These are phyloP conservation scores for Puffinus mauretanicus DNA, from an alignment of 2,113 vertebrate genomes.

Conservation along the genomic window DNA sequence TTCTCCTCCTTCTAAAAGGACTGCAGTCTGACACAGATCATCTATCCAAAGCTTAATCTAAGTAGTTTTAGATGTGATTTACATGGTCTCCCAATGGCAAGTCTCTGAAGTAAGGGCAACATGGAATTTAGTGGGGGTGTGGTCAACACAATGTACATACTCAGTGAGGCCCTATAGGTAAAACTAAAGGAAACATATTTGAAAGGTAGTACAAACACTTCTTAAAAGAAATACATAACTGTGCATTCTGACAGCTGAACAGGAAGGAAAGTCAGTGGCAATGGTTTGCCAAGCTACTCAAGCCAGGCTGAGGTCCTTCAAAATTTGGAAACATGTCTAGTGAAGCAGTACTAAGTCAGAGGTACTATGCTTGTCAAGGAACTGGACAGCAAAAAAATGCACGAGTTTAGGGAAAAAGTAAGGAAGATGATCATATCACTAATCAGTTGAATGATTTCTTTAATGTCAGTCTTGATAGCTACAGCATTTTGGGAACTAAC, in stretches of 20 bases:
- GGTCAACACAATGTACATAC: rapidly evolving
- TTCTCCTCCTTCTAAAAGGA: not conserved
- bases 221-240: not conserved
- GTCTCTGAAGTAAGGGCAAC: not conserved
- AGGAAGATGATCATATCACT: not conserved
- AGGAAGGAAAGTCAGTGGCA: not conserved
- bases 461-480: not conserved
- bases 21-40: not conserved
- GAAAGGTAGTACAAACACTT: not conserved
- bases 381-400: not conserved
- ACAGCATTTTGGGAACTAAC: not conserved
- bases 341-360: not conserved
- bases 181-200: not conserved
- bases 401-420: not conserved
- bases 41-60: not conserved
- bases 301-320: not conserved
- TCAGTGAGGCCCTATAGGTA: not conserved
- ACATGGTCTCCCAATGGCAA: not conserved
- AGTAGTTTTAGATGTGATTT: not conserved
- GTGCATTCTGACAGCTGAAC: not conserved
- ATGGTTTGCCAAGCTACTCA: not conserved
- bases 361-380: not conserved
- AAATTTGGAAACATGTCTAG: not conserved
- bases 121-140: not conserved
- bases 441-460: not conserved